Conservation (phyloP, 64 coral and sea anemone species). For the Montipora efflorescens region DNA sequence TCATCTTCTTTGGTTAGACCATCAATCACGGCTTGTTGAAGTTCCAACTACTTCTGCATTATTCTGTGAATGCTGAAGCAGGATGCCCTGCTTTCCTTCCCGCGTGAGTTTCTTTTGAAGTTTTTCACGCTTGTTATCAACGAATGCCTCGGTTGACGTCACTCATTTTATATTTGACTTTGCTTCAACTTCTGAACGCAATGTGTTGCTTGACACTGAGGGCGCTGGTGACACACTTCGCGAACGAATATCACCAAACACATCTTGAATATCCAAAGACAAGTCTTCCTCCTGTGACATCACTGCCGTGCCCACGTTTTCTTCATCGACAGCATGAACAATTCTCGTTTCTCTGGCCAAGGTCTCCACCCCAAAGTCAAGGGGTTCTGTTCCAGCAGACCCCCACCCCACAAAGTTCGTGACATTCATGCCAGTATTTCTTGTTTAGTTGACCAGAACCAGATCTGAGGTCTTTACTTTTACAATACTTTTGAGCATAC, state of each 20-base stretch:
- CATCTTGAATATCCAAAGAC: slow-evolving; percentile 8
- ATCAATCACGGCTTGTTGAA: slow-evolving; percentile 57
- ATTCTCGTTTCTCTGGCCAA: background rate
- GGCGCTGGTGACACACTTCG: slow-evolving; percentile 18
- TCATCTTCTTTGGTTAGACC: slow-evolving; percentile 71
- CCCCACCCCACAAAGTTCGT: slow-evolving; percentile 59
- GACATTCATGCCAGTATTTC: slow-evolving; percentile 71
- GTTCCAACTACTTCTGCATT: slow-evolving; percentile 16
- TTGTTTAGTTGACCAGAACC: slow-evolving; percentile 58
- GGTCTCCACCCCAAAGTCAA: slow-evolving; percentile 53
- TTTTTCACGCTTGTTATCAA: slow-evolving; percentile 70
- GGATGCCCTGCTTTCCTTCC: slow-evolving; percentile 69
- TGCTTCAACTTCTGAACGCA: background rate
- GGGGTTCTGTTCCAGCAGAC: slow-evolving; percentile 51
- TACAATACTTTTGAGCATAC: background rate
- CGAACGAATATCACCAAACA: slow-evolving; percentile 23
- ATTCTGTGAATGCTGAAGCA: slow-evolving; percentile 48
- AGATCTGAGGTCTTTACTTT: slow-evolving; percentile 33
- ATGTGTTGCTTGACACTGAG: slow-evolving; percentile 16
- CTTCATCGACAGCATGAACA: no score
- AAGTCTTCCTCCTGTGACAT: background rate
- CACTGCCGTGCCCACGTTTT: background rate
- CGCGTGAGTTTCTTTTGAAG: slow-evolving; percentile 64
- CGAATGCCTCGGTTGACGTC: slow-evolving; percentile 40
- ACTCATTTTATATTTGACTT: background rate